phyloP scores from a whole-genome alignment of 2,888 invertebrate species.

The Noctua pronuba region DNA sequence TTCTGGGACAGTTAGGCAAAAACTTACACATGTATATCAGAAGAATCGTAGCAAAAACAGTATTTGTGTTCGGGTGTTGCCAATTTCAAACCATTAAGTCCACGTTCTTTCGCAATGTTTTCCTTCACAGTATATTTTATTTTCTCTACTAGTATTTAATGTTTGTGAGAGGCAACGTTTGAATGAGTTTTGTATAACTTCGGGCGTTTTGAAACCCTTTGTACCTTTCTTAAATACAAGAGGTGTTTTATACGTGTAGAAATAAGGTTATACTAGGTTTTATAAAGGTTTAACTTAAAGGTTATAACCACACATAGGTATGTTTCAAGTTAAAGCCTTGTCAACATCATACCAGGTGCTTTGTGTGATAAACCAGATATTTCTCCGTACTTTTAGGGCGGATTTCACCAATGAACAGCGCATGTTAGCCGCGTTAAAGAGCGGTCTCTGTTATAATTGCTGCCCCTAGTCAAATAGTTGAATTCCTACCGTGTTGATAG shows the following conservation, averaged over 20 bases:
- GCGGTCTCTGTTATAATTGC: neutral
- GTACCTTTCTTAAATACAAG: slow-evolving; percentile 28
- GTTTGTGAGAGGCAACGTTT: neutral
- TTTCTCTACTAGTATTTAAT: slow-evolving; percentile 10
- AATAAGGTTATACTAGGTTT: slow-evolving; percentile 10
- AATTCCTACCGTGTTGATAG: too few relatives aligned
- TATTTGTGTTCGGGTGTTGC: neutral
- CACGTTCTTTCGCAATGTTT: slow-evolving; percentile 1
- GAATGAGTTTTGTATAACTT: slow-evolving; percentile 21
- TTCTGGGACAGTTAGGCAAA: neutral
- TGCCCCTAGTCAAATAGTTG: too few relatives aligned
- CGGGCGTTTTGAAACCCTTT: slow-evolving; percentile 36
- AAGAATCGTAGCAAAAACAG: neutral
- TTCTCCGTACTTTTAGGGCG: neutral
- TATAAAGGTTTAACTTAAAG: neutral
- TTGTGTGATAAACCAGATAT: slow-evolving; percentile 5
- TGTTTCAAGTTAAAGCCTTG: slow-evolving; percentile 18
- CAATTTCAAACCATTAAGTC: neutral
- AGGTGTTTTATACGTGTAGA: slow-evolving; percentile 17
- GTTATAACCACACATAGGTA: too few relatives aligned
- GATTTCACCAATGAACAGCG: neutral
- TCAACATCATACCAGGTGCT: slow-evolving; percentile 7
- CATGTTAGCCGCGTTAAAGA: neutral
- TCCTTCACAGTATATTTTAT: slow-evolving; percentile 14
- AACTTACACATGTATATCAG: neutral